A percentile compares a stretch with the other conserved stretches of the same genome.
Evolutionary conservation across 2,113 vertebrate species (phyloP).

Genomic region (Chelonoidis abingdonii): DNA sequence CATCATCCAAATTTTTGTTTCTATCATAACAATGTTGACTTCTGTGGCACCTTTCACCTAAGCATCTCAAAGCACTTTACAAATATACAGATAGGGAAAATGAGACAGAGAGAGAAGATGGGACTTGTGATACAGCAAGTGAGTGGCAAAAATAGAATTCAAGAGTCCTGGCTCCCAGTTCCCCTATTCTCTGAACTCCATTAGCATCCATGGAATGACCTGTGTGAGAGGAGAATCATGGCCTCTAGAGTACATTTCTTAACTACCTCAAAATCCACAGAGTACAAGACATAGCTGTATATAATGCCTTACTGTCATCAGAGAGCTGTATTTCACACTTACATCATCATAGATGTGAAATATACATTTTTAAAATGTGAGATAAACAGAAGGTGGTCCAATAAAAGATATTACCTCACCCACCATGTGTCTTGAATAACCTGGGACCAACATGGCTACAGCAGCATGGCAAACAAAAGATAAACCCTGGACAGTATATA

Average conservation of each 20-base stretch:
- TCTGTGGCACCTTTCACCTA: background rate
- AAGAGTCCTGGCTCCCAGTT: background rate
- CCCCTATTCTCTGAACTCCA: background rate
- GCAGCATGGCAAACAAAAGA: background rate
- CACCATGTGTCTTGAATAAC: background rate
- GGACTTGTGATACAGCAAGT: background rate
- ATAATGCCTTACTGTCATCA: background rate
- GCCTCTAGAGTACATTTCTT: background rate
- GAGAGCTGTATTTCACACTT: background rate
- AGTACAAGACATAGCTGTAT: background rate
- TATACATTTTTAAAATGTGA: background rate
- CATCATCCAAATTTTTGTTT: background rate
- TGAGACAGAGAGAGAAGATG: background rate
- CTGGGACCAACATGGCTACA: background rate
- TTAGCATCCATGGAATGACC: background rate
- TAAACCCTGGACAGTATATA: background rate
- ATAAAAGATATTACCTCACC: background rate
- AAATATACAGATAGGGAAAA: background rate
- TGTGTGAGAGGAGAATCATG: background rate
- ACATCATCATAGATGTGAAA: rapidly evolving
- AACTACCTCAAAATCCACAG: background rate
- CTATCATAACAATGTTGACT: background rate
- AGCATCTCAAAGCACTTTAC: background rate
- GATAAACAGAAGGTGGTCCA: background rate
- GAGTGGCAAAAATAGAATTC: background rate